phyloP scores from a whole-genome alignment of 2,888 invertebrate species.

The Acronicta leporina region DNA sequence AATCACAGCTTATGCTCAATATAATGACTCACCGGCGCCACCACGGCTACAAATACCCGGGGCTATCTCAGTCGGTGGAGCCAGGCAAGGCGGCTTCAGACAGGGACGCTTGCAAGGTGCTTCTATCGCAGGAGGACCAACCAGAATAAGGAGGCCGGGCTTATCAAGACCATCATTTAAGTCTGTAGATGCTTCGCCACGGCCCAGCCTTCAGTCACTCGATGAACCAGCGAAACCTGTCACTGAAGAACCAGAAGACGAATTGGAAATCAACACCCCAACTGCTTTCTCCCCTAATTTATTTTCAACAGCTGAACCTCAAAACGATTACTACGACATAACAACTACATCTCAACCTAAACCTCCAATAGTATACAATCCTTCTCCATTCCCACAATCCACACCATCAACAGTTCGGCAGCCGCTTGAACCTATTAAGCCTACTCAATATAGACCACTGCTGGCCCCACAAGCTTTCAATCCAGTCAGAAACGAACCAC shows the following conservation, averaged over 20 bases:
- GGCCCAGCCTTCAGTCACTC: constrained; percentile 83
- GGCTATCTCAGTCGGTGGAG: constrained; percentile 85
- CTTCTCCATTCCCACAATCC: constrained; percentile 80
- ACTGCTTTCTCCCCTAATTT: constrained; percentile 82
- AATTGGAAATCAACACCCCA: constrained; percentile 87
- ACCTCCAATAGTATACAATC: constrained; percentile 82
- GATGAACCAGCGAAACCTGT: constrained; percentile 90
- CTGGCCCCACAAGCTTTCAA: constrained; percentile 75
- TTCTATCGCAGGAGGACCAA: constrained; percentile 67
- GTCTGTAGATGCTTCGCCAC: constrained; percentile 81
- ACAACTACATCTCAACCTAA: constrained; percentile 84
- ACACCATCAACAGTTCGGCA: constrained; percentile 68
- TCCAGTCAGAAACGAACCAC: constrained; percentile 78
- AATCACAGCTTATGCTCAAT: constrained; percentile 87
- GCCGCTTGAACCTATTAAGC: constrained; percentile 81
- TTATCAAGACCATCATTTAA: constrained; percentile 82
- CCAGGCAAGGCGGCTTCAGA: constrained; percentile 77
- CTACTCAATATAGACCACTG: constrained; percentile 83
- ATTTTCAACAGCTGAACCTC: constrained; percentile 81
- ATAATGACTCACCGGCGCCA: constrained; percentile 87
- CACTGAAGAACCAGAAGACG: constrained; percentile 91
- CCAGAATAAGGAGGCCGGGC: constrained; percentile 81
- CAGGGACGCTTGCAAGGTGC: constrained; percentile 79
- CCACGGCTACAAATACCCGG: constrained; percentile 91
- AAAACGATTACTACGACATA: constrained; percentile 83